phyloP scores from a whole-genome alignment of 2,797 vertebrate species.

The Dendrocincla fuliginosa region DNA sequence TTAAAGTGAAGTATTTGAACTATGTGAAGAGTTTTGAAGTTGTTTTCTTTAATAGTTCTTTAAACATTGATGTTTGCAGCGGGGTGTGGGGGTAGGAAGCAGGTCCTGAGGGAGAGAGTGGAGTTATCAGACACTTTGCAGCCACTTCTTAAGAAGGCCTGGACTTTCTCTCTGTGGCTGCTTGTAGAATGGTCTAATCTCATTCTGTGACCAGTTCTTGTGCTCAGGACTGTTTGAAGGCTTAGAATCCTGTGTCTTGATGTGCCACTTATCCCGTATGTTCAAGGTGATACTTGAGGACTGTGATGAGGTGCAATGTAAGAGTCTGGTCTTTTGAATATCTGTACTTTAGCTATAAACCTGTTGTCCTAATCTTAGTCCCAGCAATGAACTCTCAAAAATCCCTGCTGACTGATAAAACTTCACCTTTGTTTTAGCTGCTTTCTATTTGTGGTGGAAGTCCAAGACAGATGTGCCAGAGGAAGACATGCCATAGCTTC shows the following conservation, averaged over 20 bases:
- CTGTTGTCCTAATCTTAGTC: neutral
- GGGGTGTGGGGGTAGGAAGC: conserved; percentile 1
- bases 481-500: neutral
- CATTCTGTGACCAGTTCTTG: neutral
- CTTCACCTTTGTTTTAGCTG: neutral
- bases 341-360: neutral
- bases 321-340: neutral
- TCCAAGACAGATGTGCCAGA: neutral
- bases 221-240: conserved; percentile 10
- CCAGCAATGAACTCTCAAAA: neutral
- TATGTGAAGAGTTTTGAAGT: conserved; percentile 53
- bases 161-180: neutral
- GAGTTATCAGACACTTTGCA: conserved; percentile 1
- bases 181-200: neutral
- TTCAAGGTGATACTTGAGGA: neutral
- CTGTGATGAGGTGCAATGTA: neutral
- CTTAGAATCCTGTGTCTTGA: neutral
- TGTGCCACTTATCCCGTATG: neutral
- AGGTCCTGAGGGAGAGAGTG: neutral
- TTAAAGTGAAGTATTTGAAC: conserved; percentile 64
- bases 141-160: neutral
- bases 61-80: neutral
- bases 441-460: neutral
- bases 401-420: neutral
- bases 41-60: conserved; percentile 54